These are phyloP conservation scores for Stenolophus ochropezus DNA, from an alignment of 2,888 invertebrate genomes.

Conservation along the genomic window DNA sequence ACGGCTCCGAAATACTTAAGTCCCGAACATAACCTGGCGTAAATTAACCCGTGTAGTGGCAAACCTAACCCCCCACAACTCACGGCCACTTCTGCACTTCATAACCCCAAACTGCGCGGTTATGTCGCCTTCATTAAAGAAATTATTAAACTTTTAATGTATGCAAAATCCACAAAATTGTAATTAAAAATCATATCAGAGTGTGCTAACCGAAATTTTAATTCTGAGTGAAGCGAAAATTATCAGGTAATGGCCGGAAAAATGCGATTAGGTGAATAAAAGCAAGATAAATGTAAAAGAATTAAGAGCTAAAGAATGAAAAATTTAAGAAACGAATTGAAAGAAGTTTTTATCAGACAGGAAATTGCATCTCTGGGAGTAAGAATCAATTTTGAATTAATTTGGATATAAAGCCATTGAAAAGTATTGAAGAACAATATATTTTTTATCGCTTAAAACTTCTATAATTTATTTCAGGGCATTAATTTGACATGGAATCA, in stretches of 20 bases:
- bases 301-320: slow-evolving; percentile 43
- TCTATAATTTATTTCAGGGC: slow-evolving; percentile 29
- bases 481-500: slow-evolving; percentile 11
- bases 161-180: slow-evolving; percentile 11
- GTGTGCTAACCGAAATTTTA: slow-evolving; percentile 20
- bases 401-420: slow-evolving; percentile 45
- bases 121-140: slow-evolving; percentile 44
- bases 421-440: slow-evolving; percentile 36
- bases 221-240: slow-evolving; percentile 17
- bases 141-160: slow-evolving; percentile 47
- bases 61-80: background rate
- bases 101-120: slow-evolving; percentile 13
- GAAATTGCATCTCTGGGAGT: slow-evolving; percentile 47
- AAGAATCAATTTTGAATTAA: slow-evolving; percentile 50
- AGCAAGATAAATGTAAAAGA: slow-evolving; percentile 33
- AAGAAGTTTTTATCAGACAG: slow-evolving; percentile 48
- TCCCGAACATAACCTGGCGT: slow-evolving; percentile 10
- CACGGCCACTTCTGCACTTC: slow-evolving; percentile 17
- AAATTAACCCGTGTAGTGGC: slow-evolving; percentile 20
- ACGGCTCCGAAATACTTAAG: slow-evolving; percentile 30
- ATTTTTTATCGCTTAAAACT: slow-evolving; percentile 28
- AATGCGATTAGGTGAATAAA: slow-evolving; percentile 29
- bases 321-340: slow-evolving; percentile 38
- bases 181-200: slow-evolving; percentile 48
- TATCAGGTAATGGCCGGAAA: slow-evolving; percentile 43